Conservation (phyloP, 2,888 invertebrate genomes). For the Glyphotaelius pellucidus region DNA sequence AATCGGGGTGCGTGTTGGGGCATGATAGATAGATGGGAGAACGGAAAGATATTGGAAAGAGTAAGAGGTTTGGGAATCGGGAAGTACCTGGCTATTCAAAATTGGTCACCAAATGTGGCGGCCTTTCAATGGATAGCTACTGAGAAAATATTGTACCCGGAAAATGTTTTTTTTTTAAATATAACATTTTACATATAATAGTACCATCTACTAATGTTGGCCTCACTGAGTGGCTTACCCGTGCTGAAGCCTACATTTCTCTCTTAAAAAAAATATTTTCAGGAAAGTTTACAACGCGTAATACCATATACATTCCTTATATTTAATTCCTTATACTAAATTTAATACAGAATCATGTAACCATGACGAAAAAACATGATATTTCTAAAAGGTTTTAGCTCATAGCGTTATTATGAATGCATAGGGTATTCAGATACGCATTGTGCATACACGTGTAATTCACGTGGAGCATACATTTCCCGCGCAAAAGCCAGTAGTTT, state of each 20-base stretch:
- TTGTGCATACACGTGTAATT: slow-evolving; percentile 38
- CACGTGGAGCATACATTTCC: slow-evolving; percentile 31
- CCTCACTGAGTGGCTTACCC: too few relatives aligned
- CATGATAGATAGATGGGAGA: too few relatives aligned
- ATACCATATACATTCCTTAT: not conserved
- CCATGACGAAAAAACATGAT: not conserved
- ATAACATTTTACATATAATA: too few relatives aligned
- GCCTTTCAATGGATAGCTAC: too few relatives aligned
- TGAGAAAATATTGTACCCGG: too few relatives aligned
- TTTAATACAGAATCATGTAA: not conserved
- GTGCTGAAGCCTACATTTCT: too few relatives aligned
- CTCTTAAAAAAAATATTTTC: not conserved
- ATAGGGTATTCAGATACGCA: slow-evolving; percentile 9
- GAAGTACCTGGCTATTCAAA: too few relatives aligned
- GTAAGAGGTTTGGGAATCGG: too few relatives aligned
- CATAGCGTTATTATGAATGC: not conserved
- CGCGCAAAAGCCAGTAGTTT: slow-evolving; percentile 50
- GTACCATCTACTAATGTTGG: too few relatives aligned
- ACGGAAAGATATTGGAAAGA: too few relatives aligned
- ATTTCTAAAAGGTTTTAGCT: not conserved
- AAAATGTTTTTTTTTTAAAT: not conserved
- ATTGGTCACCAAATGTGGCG: too few relatives aligned
- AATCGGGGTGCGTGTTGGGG: too few relatives aligned
- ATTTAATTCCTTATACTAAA: not conserved
- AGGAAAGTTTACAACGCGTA: not conserved